Base-by-base conservation (phyloP, 2,113 vertebrate species). In the Phyllostomus hastatus region DNA sequence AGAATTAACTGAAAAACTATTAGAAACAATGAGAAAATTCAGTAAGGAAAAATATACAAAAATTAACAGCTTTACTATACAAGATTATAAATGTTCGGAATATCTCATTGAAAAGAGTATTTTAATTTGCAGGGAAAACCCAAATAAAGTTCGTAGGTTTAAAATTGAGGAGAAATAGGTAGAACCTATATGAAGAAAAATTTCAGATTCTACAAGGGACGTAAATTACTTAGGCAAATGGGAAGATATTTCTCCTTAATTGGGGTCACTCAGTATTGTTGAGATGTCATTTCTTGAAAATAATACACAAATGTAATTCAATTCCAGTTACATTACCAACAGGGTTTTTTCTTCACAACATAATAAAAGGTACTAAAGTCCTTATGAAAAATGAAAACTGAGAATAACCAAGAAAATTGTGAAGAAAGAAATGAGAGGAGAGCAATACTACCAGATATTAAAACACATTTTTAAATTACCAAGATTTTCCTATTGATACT, bases 261-360 rank as follows among this genome's bases (percentile, higher is more conserved):
- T 90, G 79, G 28, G 16, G 69, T 80, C n/a, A 57, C 38, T 67
- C 20, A 69, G 8, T 87, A 91, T 84, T 86, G 31, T 75, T 84
- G n/a, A 89, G 46, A 78, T 93, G 43, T 57, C 64, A 70, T 0
- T 83, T 90, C 79, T 83, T 94, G 80, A 54, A 93, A 93, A 96
- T 80, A 91, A 79, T 83, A 38, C 79, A 75, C 14, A 84, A 66
- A 50, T 54, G 2, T 50, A 57, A 83, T 70, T 94, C 61, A 90
- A 0, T 93, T 79, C 46, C 19, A 84, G 10, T 72, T 70, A 91
- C 88, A 94, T 67, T 41, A 35, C 10, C 46, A 72, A 48, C 38
- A 35, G 41, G 11, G 10, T 50, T 88, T 72, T 79, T 69, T 64
- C 83, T 87, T 82, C 59, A 90, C 5, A 88, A 46, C 26, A 61